Base-by-base conservation (phyloP, 1,140 invertebrate species). In the Archegozetes longisetosus region DNA sequence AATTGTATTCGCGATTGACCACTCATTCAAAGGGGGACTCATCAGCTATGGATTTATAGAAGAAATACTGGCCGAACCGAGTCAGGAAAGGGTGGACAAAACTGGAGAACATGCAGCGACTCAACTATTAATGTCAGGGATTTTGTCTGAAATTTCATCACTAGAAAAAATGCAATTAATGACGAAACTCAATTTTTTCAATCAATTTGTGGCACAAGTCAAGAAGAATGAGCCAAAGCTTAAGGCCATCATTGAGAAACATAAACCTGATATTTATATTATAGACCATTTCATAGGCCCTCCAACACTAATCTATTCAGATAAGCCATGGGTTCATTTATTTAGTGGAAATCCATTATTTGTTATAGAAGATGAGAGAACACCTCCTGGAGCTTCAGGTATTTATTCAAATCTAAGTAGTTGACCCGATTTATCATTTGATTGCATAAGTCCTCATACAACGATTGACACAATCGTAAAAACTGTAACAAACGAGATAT, bases 1-100 rank as follows among this genome's bases (percentile, higher is more conserved):
- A 22, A 47, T 62, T 40, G 25, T 61, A 13, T 62, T 60, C 52
- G 55, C 27, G 20, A 20, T 57, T n/a, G 27, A 58, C 28, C 48
- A 25, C 24, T 27, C 24, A 20, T 26, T 55, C 23, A 14, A 48
- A 14, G 53, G 53, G n/a, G 14, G 32, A 29, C 23, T 47, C 14
- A 25, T 13, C 4, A 4, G 53, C 13, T 26, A 46, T 57, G 32
- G 28, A 40, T 47, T 61, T 52, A 14, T 55, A 25, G 20, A 58
- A 48, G 1, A 22, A 20, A 14, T 58, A 24, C 23, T 48, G 23
- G n/a, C n/a, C n/a, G 27, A 58, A 14, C 2, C 17, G 23, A 13
- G 29, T 9, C 6, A 40, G 17, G 6, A 9, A 17, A 40, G 17
- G 17, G 32, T 9, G 6, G 17, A 40, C 6, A 40, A 40, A 17